These are phyloP conservation scores for Phenganax marumi DNA, from an alignment of 92 coral and sea anemone genomes.

Conservation along the genomic window DNA sequence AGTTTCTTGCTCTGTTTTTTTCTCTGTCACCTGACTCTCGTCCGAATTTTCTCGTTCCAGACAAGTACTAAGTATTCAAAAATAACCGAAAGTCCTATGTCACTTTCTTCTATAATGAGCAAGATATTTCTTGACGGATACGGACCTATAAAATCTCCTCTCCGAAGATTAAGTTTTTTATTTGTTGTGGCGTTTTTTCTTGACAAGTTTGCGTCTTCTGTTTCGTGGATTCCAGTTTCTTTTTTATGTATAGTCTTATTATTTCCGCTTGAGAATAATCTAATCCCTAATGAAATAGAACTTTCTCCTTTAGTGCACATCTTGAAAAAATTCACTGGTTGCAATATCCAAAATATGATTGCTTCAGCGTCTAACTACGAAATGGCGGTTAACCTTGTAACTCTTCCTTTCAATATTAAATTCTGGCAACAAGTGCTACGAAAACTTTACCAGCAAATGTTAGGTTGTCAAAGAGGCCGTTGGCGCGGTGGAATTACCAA, in stretches of 20 bases:
- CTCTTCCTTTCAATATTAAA: neutral
- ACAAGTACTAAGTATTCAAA: neutral
- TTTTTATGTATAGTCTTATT: neutral
- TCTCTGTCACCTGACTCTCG: neutral
- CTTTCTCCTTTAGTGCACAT: too few relatives aligned
- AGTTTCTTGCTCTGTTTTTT: neutral
- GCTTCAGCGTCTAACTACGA: neutral
- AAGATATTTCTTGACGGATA: constrained; percentile 1
- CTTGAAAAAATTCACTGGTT: neutral
- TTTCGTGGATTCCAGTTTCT: neutral
- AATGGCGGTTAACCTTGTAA: neutral
- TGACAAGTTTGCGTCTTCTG: neutral
- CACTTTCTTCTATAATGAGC: neutral
- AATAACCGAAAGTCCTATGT: constrained; percentile 3
- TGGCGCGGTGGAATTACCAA: neutral
- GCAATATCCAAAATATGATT: neutral
- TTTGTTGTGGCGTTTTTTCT: neutral
- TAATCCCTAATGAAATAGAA: too few relatives aligned
- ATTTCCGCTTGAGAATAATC: too few relatives aligned
- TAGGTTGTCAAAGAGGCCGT: neutral
- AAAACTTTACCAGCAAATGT: neutral
- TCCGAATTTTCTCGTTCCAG: neutral
- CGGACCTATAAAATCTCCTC: constrained; percentile 1
- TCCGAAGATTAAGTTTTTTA: neutral
- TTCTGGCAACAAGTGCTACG: neutral